Conservation (phyloP, 2,888 invertebrate species). For the Microctonus aethiopoides region DNA sequence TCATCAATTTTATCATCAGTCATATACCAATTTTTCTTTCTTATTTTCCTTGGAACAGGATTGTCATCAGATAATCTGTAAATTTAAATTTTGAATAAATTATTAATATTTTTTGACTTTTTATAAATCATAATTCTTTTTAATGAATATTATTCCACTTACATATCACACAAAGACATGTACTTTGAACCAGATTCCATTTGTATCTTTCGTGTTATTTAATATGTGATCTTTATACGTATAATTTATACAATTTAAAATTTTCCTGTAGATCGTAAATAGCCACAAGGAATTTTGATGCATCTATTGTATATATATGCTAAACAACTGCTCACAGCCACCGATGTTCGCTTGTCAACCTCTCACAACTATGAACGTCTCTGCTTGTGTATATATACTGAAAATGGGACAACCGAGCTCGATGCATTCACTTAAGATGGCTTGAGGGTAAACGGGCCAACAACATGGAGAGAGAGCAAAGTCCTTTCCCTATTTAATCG, state of each 20-base stretch:
- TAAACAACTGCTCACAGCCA: neutral
- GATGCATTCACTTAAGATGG: neutral
- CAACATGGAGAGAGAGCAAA: neutral
- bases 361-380: neutral
- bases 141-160: neutral
- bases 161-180: neutral
- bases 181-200: neutral
- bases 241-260: neutral
- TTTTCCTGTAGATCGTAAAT: neutral
- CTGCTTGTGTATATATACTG: neutral
- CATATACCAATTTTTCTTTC: neutral
- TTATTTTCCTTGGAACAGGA: neutral
- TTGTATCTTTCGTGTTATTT: neutral
- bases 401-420: neutral
- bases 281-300: slow-evolving; percentile 1
- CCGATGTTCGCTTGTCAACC: slow-evolving; percentile 4
- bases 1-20: neutral
- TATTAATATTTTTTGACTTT: no score
- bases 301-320: neutral
- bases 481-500: slow-evolving; percentile 20
- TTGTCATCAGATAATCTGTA: neutral
- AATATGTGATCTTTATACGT: neutral
- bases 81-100: no score
- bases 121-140: no score
- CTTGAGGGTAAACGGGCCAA: neutral